Percentiles rank a stretch among this genome's conserved stretches.
phyloP scores from a whole-genome alignment of 2,797 vertebrate genomes.

The Cirrhinus mrigala region DNA sequence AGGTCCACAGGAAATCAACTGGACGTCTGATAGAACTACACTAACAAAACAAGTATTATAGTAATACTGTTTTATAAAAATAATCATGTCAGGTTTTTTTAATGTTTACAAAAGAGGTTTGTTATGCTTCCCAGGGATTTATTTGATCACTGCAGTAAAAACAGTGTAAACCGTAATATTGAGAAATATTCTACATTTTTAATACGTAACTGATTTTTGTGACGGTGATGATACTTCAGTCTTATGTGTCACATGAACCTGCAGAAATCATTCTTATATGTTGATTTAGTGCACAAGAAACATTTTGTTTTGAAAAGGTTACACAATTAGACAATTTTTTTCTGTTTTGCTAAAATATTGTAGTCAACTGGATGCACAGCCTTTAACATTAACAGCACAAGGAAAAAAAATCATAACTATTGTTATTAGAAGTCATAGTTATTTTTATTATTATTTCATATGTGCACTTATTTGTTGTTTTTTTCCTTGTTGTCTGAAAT shows the following conservation, averaged over 20 bases:
- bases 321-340: not conserved
- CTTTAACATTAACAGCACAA: not conserved
- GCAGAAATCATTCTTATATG: not conserved
- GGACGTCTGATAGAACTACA: not conserved
- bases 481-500: not conserved
- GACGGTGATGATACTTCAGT: too few relatives aligned
- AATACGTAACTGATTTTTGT: too few relatives aligned
- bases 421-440: too few relatives aligned
- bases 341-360: not conserved
- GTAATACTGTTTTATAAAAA: not conserved
- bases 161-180: not conserved
- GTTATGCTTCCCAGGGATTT: not conserved
- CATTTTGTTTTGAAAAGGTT: not conserved
- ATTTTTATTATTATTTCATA: too few relatives aligned
- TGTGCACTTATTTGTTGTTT: not conserved
- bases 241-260: not conserved
- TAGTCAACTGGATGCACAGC: not conserved
- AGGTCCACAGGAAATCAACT: not conserved
- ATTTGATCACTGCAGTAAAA: not conserved
- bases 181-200: not conserved
- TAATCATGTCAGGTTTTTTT: not conserved
- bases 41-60: not conserved
- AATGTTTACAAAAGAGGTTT: not conserved
- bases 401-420: too few relatives aligned
- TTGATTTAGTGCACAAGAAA: not conserved